Evolutionary conservation across 2,113 vertebrate species (phyloP).

Genomic region (Saccopteryx leptura): DNA sequence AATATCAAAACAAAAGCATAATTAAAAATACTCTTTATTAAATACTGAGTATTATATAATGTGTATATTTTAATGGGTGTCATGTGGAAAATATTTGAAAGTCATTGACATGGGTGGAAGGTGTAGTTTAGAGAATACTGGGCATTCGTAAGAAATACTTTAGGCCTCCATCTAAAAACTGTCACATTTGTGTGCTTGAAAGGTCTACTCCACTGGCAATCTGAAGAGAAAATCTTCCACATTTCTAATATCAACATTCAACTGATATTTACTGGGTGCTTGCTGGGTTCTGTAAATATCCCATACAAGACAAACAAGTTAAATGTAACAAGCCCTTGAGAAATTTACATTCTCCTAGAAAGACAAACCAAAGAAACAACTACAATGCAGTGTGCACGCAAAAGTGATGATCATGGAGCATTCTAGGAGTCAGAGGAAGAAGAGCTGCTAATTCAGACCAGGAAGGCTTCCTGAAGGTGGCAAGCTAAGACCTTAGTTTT

Average conservation of each 20-base stretch:
- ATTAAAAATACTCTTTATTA: constrained; percentile 25
- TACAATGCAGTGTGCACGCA: neutral
- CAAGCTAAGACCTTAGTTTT: neutral
- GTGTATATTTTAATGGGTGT: neutral
- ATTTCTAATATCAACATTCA: neutral
- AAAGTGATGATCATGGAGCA: too few species aligned
- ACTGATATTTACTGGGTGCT: neutral
- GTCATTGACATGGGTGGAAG: neutral
- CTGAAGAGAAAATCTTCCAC: neutral
- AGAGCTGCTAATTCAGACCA: neutral
- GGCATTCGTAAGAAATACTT: neutral
- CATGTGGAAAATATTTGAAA: neutral
- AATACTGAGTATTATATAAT: neutral
- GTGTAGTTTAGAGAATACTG: neutral
- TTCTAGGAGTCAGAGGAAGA: neutral
- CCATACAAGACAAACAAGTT: neutral
- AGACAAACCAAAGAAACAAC: neutral
- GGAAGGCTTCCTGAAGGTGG: neutral
- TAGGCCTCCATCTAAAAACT: neutral
- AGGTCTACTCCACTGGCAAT: neutral
- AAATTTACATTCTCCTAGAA: neutral
- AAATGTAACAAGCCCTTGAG: neutral
- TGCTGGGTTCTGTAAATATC: neutral
- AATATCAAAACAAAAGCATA: neutral
- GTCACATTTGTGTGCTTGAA: neutral